These are phyloP conservation scores for Selene dorsalis DNA, from an alignment of 2,797 vertebrate genomes.

Conservation along the genomic window DNA sequence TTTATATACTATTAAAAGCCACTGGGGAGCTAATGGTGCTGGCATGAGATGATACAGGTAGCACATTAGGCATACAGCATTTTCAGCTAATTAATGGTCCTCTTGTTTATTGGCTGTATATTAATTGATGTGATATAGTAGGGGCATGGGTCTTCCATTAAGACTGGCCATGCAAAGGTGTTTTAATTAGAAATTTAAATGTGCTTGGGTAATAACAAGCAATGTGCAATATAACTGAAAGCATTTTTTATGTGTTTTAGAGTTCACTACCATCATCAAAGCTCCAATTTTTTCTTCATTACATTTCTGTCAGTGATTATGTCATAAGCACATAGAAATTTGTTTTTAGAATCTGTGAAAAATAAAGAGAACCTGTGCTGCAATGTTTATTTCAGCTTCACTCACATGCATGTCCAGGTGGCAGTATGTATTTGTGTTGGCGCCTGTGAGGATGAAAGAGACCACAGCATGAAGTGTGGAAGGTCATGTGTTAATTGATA, in stretches of 20 bases:
- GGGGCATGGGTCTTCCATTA: background rate
- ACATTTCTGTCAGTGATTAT: background rate
- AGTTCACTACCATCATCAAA: constrained; percentile 8
- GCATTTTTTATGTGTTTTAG: constrained; percentile 10
- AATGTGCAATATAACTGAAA: constrained; percentile 4
- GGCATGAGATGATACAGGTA: background rate
- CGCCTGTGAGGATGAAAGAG: constrained; percentile 7
- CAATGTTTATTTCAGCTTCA: constrained; percentile 11
- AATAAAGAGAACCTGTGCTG: constrained; percentile 6
- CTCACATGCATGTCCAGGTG: background rate
- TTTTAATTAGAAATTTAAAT: constrained; percentile 12
- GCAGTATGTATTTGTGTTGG: background rate
- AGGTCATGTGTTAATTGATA: constrained; percentile 9
- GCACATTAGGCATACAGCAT: background rate
- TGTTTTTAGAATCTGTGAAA: constrained; percentile 5
- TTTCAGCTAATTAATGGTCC: constrained; percentile 1
- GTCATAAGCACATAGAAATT: background rate
- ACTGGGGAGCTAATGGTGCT: background rate
- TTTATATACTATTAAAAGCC: background rate
- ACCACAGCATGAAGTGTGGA: constrained; percentile 2
- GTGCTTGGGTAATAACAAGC: constrained; percentile 4
- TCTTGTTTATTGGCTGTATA: background rate
- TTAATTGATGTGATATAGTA: constrained; percentile 1
- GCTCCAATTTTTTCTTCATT: constrained; percentile 1
- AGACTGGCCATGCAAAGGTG: background rate